phyloP scores from a whole-genome alignment of 1,140 invertebrate genomes.

The Panagrolaimus sp. region DNA sequence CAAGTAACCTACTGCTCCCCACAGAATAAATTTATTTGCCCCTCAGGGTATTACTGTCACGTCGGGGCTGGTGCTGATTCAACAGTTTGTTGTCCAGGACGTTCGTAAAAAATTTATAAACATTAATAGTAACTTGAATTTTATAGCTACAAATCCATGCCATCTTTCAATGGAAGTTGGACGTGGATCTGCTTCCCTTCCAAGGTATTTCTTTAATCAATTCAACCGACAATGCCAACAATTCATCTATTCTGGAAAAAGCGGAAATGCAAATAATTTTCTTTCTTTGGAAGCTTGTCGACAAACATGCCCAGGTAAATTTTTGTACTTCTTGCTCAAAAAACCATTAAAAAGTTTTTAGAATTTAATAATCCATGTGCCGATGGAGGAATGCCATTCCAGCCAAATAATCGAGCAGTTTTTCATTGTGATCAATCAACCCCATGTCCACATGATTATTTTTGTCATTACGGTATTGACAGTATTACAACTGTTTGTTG shows the following conservation, averaged over 20 bases:
- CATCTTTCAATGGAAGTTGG: background rate
- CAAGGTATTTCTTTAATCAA: background rate
- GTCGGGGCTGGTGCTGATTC: constrained; percentile 9
- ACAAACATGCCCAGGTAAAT: constrained; percentile 6
- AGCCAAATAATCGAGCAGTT: constrained; percentile 36
- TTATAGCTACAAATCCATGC: constrained; percentile 2
- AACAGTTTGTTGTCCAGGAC: constrained; percentile 20
- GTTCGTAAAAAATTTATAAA: constrained; percentile 16
- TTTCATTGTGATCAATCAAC: constrained; percentile 40
- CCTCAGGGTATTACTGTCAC: constrained; percentile 11
- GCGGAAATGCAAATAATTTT: constrained; percentile 19
- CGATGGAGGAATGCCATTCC: constrained; percentile 37
- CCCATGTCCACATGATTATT: constrained; percentile 43
- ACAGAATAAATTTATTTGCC: constrained; percentile 16
- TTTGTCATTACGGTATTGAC: constrained; percentile 46
- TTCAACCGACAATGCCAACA: constrained; percentile 11
- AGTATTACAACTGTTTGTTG: constrained; percentile 54
- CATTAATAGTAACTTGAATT: background rate
- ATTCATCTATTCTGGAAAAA: background rate
- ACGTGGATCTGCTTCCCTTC: background rate
- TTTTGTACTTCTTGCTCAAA: background rate
- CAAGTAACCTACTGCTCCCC: constrained; percentile 8
- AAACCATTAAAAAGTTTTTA: constrained; percentile 18
- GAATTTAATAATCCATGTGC: constrained; percentile 52
- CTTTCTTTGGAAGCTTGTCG: background rate